A percentile compares a stretch with the other conserved stretches of the same genome.
These are phyloP conservation scores for Amblyopsis rosae DNA, from an alignment of 2,113 vertebrate genomes.

Conservation along the genomic window DNA sequence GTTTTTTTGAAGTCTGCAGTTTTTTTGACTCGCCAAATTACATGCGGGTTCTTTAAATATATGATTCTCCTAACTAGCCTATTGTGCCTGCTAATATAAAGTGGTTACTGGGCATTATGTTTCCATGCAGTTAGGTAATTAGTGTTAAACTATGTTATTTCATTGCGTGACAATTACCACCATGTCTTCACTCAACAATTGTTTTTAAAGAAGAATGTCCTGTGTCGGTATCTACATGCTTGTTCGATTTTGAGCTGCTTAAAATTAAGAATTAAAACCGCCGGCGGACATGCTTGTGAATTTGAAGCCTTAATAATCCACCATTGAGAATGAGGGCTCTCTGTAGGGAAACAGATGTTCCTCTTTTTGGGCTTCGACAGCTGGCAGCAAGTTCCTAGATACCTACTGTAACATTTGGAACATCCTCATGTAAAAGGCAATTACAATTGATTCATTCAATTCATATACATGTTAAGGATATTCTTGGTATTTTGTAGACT, in stretches of 20 bases:
- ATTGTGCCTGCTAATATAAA: too few species aligned
- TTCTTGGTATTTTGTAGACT: constrained; percentile 12
- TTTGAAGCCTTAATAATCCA: constrained; percentile 32
- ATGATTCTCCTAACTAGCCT: too few species aligned
- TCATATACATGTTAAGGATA: constrained; percentile 17
- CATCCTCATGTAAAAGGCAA: constrained; percentile 26
- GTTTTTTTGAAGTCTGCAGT: too few species aligned
- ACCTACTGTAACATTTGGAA: constrained; percentile 26
- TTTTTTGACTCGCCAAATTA: too few species aligned
- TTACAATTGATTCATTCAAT: constrained; percentile 34
- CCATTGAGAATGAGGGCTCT: constrained; percentile 16
- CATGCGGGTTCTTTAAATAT: too few species aligned
- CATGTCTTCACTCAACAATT: too few species aligned
- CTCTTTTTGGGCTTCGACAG: constrained; percentile 14
- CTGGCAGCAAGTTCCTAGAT: constrained; percentile 31
- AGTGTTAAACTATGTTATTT: too few species aligned
- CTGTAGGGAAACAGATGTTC: constrained; percentile 24
- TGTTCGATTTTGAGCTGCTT: neutral
- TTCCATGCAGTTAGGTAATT: too few species aligned
- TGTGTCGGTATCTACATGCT: constrained; percentile 12
- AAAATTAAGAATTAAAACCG: neutral
- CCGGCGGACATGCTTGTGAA: neutral
- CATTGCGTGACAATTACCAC: too few species aligned
- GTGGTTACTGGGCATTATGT: too few species aligned
- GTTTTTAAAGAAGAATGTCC: neutral